Conservation (phyloP, 1,140 invertebrate species). For the Lordiphosa clarofinis region DNA sequence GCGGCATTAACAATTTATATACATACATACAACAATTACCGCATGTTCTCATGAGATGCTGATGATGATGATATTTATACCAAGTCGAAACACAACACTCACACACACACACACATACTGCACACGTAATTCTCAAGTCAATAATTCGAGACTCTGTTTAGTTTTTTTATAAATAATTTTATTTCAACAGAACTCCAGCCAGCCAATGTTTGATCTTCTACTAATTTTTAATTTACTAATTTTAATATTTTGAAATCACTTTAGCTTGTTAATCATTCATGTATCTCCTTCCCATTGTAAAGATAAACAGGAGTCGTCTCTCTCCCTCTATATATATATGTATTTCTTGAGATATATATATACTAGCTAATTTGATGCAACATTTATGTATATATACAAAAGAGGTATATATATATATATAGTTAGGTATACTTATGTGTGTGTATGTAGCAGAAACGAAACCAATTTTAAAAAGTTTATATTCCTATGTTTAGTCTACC, state of each 20-base stretch:
- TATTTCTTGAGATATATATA: too few species aligned
- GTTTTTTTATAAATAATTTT: neutral
- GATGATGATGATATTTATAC: slow-evolving; percentile 19
- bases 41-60: slow-evolving; percentile 9
- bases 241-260: slow-evolving; percentile 29
- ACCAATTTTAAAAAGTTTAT: slow-evolving; percentile 7
- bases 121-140: slow-evolving; percentile 17
- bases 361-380: neutral
- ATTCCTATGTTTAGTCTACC: slow-evolving; percentile 20
- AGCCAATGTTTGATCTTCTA: slow-evolving; percentile 30
- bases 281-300: slow-evolving; percentile 29
- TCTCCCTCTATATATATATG: too few species aligned
- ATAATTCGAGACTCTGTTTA: neutral
- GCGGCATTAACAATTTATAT: slow-evolving; percentile 36
- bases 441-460: neutral
- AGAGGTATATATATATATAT: slow-evolving; percentile 46
- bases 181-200: slow-evolving; percentile 17
- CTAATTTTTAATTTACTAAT: slow-evolving; percentile 19
- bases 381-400: slow-evolving; percentile 32
- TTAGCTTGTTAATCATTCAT: slow-evolving; percentile 34
- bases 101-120: too few species aligned
- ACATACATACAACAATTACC: slow-evolving; percentile 12
- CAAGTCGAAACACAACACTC: neutral
- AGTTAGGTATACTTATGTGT: too few species aligned
- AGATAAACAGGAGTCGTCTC: slow-evolving; percentile 19